Base-by-base conservation (phyloP, 1,140 invertebrate genomes). In the Drosophila biarmipes region DNA sequence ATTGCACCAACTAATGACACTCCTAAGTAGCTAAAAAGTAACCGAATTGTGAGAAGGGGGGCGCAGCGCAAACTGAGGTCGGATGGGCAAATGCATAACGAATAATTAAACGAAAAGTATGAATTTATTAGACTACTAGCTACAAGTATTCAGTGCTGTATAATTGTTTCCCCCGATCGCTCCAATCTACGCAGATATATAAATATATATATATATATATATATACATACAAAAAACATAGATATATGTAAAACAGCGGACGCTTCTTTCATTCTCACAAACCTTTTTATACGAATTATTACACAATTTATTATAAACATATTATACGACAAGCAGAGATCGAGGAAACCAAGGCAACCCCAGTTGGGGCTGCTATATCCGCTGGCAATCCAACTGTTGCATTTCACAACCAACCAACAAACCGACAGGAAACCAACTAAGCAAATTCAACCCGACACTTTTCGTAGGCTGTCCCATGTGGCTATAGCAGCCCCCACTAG, bases 61-160 rank as follows among this genome's bases (percentile, higher is more conserved):
- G 35, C n/a, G 46, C 2, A 27, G 0, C 21, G 37, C 8, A n/a
- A 31, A 42, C n/a, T 11, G 40, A 19, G n/a, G 31, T 15, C 17
- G 17, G 62, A 69, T 24, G 66, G 68, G 64, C 66, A 71, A 63
- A 73, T 59, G 74, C 73, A 56, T 58, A 85, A 75, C 59, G 77
- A 78, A 72, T 85, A 80, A 69, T 69, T 66, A 68, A 69, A 79
- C 80, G 80, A 80, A 80, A 84, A 80, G 51, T 80, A 85, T 85
- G 80, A 85, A 85, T 85, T 85, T 85, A 85, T 80, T 80, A 85
- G 80, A 85, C 80, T 73, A 84, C 66, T 69, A 69, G 66, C 63
- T 68, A 69, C 57, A 56, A 62, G 57, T 63, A 62, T 73, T 56
- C 55, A 74, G 63, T 58, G 62, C 77, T 82, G 73, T 81, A 85